phyloP scores from a whole-genome alignment of 2,113 vertebrate genomes.

The Barnardius zonarius region DNA sequence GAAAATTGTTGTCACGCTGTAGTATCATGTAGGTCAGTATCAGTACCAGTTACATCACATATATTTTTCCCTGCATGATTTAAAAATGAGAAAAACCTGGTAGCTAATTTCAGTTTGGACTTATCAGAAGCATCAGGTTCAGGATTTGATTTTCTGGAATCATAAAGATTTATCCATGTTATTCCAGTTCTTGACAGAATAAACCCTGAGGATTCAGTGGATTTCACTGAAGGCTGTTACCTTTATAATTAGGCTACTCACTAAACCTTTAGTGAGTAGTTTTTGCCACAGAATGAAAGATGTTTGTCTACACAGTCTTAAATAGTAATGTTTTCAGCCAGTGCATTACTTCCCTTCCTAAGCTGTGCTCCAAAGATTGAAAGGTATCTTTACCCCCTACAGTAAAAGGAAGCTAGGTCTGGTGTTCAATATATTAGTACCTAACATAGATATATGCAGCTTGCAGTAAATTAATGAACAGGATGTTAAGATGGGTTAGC shows the following conservation, averaged over 20 bases:
- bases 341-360: not conserved
- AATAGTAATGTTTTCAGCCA: not conserved
- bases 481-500: not conserved
- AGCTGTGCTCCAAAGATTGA: not conserved
- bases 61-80: not conserved
- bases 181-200: not conserved
- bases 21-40: not conserved
- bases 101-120: not conserved
- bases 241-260: not conserved
- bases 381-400: not conserved
- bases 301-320: not conserved
- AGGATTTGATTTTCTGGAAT: not conserved
- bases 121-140: not conserved
- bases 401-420: not conserved
- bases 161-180: not conserved
- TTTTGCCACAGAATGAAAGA: not conserved
- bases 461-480: not conserved
- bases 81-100: not conserved
- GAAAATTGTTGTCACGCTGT: not conserved
- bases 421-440: not conserved
- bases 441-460: not conserved
- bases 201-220: not conserved
- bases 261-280: not conserved
- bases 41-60: fast-evolving
- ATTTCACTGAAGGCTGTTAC: not conserved